Percentiles rank a stretch among this genome's conserved stretches.
Conservation (phyloP, 2,113 vertebrate genomes). For the Menidia beryllina region DNA sequence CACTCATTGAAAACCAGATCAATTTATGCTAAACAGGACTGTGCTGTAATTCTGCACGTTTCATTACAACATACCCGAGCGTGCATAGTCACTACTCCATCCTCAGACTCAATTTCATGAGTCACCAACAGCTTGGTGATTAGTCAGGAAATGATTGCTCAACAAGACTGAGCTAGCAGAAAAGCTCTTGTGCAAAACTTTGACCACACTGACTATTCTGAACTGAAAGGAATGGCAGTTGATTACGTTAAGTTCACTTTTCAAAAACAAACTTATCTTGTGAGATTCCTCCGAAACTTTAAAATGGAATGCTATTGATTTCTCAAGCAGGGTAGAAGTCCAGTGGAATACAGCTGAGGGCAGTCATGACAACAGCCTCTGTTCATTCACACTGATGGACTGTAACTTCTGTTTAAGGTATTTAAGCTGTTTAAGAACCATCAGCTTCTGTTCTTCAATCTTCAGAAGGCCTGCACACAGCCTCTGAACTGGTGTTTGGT, state of each 20-base stretch:
- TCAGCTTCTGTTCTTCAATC: neutral
- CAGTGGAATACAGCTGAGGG: neutral
- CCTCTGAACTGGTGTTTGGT: slow-evolving; percentile 51
- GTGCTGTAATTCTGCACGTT: neutral
- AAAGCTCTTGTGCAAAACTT: neutral
- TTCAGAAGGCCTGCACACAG: slow-evolving; percentile 31
- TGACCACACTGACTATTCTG: neutral
- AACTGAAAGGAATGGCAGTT: no score
- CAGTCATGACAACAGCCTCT: slow-evolving; percentile 1
- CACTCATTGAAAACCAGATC: neutral
- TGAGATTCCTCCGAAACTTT: neutral
- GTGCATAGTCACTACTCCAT: neutral
- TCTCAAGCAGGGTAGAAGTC: neutral
- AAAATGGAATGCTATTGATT: neutral
- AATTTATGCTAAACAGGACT: neutral
- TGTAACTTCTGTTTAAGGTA: neutral
- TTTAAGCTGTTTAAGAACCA: neutral
- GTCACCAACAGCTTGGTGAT: neutral
- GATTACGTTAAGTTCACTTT: no score
- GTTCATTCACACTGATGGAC: neutral
- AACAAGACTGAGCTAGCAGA: slow-evolving; percentile 54
- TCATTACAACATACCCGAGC: neutral
- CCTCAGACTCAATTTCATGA: slow-evolving; percentile 7
- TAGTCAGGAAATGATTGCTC: slow-evolving; percentile 7
- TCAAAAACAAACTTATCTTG: no score